These are phyloP conservation scores for Brachyptera risi DNA, from an alignment of 2,888 invertebrate genomes.

Conservation along the genomic window DNA sequence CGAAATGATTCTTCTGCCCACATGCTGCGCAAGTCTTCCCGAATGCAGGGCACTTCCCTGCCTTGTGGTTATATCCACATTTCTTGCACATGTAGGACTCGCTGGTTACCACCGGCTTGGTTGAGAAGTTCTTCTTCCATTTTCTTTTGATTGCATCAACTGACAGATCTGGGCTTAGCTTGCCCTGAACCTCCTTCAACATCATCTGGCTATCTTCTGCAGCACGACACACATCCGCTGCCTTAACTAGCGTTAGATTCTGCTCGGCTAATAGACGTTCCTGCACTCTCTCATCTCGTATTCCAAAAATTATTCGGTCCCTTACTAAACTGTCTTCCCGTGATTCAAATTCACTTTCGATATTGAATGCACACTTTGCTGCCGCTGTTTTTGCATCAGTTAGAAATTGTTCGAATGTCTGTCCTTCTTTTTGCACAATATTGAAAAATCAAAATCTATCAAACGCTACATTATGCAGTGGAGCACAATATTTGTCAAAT, in stretches of 20 bases:
- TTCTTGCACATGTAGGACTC: neutral
- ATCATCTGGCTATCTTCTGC: neutral
- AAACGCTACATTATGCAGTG: neutral
- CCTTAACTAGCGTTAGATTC: neutral
- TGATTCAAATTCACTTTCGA: neutral
- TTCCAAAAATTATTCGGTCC: neutral
- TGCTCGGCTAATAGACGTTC: neutral
- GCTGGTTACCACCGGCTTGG: neutral
- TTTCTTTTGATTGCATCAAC: neutral
- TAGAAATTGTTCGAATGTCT: neutral
- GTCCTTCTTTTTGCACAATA: neutral
- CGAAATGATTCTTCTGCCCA: neutral
- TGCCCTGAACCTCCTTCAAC: neutral
- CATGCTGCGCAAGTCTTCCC: neutral
- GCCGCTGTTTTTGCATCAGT: neutral
- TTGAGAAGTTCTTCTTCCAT: no score
- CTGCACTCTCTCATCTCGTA: neutral
- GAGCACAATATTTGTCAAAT: neutral
- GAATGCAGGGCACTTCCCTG: neutral
- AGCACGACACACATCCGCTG: neutral
- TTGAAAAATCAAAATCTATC: neutral
- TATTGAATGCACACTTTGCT: neutral
- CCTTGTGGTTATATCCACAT: neutral
- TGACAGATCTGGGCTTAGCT: neutral
- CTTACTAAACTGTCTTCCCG: neutral